Base-by-base conservation (phyloP, 64 coral and sea anemone genomes). In the Pocillopora damicornis region DNA sequence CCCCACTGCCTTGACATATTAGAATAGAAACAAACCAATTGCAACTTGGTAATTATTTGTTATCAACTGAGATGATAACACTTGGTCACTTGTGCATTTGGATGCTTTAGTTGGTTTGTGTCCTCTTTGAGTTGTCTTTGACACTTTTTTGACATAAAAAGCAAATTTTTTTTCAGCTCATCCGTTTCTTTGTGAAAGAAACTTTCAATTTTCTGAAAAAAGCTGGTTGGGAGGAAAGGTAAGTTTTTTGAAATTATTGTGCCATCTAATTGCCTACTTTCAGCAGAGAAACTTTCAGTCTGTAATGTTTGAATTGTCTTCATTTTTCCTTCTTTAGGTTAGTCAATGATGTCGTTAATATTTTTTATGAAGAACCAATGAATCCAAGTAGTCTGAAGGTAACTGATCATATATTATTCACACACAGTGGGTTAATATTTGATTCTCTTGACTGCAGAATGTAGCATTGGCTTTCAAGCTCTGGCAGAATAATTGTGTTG, bases 141-240 rank as follows among this genome's bases (percentile, higher is more conserved):
- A n/a, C 12, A 35, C 59, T 30, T 7, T 4, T 2, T 51, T 51
- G 7, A 51, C 3, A 51, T 51, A 7, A 51, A 2, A 0, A 45
- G 1, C 42, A 45, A 51, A 60, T 20, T 51, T 35, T 75, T 92
- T 92, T 90, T 58, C 79, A 98, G 96, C 79, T 98, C 22, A 88
- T 98, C 45, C 82, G 96, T 79, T 79, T 91, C 63, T 92, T 98
- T 82, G 73, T 98, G 12, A 92, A 93, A 58, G 85, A 95, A 84
- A 90, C 81, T 68, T 92, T 95, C 92, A 73, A 88, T 58, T 74
- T 95, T 87, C 76, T 90, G 9, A 89, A 85, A 76, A 98, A 88
- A 62, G 58, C 77, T 58, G 16, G 36, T 60, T 98, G 96, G 96
- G 78, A 95, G 56, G 77, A 94, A 60, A 92, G 90, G 96, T 95